Percentiles rank a stretch among this genome's conserved stretches.
Conservation (phyloP, 2,888 invertebrate genomes). For the Drosophila lacicola region DNA sequence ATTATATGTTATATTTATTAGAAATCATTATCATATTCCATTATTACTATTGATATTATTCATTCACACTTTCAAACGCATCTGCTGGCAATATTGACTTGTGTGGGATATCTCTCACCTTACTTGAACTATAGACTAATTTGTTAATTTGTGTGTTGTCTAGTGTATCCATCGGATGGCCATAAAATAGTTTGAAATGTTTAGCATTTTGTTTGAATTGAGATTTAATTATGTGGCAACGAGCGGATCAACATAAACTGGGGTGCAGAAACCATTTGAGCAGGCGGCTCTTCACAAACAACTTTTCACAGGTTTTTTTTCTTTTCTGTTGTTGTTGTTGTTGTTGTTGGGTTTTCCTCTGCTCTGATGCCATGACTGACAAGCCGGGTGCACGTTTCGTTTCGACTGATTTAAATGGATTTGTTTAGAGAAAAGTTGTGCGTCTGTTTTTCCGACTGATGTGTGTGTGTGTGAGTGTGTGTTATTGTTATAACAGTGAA, state of each 20-base stretch:
- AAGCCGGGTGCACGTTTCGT: slow-evolving; percentile 21
- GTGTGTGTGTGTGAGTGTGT: slow-evolving; percentile 32
- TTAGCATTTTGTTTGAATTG: slow-evolving; percentile 76
- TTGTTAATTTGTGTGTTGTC: slow-evolving; percentile 3
- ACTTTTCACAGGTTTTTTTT: slow-evolving; percentile 43
- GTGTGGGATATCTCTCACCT: too few relatives aligned
- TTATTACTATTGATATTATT: background rate
- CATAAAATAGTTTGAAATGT: slow-evolving; percentile 76
- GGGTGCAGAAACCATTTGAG: slow-evolving; percentile 7
- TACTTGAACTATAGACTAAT: background rate
- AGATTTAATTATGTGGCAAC: slow-evolving; percentile 82
- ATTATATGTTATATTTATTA: background rate
- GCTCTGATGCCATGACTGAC: slow-evolving; percentile 52
- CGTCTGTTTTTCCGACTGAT: slow-evolving; percentile 26
- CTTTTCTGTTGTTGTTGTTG: background rate
- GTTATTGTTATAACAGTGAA: slow-evolving; percentile 49
- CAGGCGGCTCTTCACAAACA: slow-evolving; percentile 38
- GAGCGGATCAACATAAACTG: slow-evolving; percentile 44
- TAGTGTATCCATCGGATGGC: slow-evolving; percentile 45
- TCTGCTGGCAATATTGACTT: too few relatives aligned
- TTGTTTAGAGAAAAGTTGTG: slow-evolving; percentile 62
- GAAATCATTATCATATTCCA: background rate
- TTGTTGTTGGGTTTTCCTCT: background rate
- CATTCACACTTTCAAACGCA: too few relatives aligned
- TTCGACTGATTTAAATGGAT: slow-evolving; percentile 53